phyloP scores from a whole-genome alignment of 2,113 vertebrate species.

The Oreochromis niloticus region DNA sequence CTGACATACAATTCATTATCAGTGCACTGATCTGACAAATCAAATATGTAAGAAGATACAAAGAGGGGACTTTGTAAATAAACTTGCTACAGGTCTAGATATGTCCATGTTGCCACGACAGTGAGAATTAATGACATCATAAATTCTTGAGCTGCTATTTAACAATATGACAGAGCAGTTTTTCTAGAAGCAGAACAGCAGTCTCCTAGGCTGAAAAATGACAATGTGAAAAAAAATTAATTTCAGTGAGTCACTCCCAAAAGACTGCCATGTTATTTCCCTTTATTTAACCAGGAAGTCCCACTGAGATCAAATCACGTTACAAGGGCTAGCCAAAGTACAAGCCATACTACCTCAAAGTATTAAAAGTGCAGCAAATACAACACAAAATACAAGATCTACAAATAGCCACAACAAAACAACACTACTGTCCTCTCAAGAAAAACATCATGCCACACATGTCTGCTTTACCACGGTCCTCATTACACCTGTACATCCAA shows the following conservation, averaged over 20 bases:
- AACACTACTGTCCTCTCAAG: neutral
- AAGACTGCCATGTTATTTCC: fast-evolving
- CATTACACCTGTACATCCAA: fast-evolving
- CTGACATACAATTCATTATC: neutral
- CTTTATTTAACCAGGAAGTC: neutral
- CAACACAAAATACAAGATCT: neutral
- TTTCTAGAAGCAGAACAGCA: neutral
- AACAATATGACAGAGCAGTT: neutral
- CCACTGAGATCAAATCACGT: fast-evolving
- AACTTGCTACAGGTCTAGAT: neutral
- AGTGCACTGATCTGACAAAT: neutral
- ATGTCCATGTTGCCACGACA: neutral
- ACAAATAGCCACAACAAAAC: fast-evolving
- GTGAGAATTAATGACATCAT: neutral
- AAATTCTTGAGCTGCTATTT: neutral
- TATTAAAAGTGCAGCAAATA: neutral
- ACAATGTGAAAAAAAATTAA: fast-evolving
- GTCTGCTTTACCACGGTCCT: neutral
- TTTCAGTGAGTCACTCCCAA: fast-evolving
- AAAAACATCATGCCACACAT: neutral
- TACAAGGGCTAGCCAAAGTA: neutral
- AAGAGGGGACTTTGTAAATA: neutral
- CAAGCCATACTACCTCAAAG: neutral
- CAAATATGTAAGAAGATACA: neutral
- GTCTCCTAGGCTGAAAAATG: neutral